phyloP scores from a whole-genome alignment of 2,888 invertebrate genomes.

The Drosophila suboccidentalis region DNA sequence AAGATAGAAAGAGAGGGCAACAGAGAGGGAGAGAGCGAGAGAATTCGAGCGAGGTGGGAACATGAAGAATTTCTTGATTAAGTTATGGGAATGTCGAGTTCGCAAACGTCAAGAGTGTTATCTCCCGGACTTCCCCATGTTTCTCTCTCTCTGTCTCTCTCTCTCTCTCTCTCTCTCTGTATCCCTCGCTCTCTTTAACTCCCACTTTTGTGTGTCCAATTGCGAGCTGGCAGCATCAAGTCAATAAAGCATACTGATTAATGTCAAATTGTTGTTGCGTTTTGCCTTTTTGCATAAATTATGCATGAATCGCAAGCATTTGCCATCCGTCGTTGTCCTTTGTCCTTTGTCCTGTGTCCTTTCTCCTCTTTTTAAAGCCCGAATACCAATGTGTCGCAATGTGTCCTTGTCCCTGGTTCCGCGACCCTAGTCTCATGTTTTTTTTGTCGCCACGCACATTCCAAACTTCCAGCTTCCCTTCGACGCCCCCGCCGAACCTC shows the following conservation, averaged over 20 bases:
- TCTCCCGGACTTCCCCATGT: neutral
- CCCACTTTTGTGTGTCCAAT: constrained; percentile 17
- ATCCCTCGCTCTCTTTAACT: neutral
- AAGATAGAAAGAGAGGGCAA: neutral
- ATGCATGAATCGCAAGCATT: constrained; percentile 67
- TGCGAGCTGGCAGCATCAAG: constrained; percentile 41
- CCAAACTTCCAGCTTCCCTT: neutral
- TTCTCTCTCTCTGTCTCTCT: constrained; percentile 9
- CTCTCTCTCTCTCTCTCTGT: constrained; percentile 8
- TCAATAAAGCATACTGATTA: constrained; percentile 76
- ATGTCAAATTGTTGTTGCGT: constrained; percentile 69
- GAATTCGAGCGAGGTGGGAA: constrained; percentile 5
- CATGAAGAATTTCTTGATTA: constrained; percentile 77
- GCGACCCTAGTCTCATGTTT: constrained; percentile 5
- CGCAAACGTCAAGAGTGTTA: constrained; percentile 43
- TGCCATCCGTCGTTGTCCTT: constrained; percentile 42
- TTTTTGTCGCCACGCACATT: constrained; percentile 34
- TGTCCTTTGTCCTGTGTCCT: neutral
- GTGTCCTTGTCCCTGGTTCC: constrained; percentile 26
- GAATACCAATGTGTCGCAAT: constrained; percentile 43
- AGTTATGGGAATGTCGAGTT: constrained; percentile 70
- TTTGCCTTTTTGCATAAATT: constrained; percentile 67
- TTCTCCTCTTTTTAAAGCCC: constrained; percentile 3
- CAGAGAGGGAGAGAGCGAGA: neutral
- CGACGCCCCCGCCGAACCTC: neutral